Evolutionary conservation across 53 echinoderm and acorn worm species (phyloP).

Genomic region (Paelopatides confundens): DNA sequence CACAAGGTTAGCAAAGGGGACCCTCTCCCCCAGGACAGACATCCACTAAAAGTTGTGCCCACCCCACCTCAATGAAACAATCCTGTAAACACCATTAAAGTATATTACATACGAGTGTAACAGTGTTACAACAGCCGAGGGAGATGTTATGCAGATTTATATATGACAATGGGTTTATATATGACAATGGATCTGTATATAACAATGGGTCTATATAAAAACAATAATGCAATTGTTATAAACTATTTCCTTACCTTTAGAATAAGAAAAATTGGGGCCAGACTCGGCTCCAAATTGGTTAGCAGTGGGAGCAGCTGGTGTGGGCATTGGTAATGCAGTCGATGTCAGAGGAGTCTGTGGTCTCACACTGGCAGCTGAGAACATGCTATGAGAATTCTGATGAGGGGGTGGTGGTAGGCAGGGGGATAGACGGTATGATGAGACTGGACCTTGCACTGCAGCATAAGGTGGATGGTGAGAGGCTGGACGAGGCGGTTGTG

Average conservation of each 20-base stretch:
- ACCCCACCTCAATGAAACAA: no score
- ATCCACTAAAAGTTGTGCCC: no score
- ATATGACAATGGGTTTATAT: no score
- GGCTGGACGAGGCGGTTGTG: conserved; percentile 50
- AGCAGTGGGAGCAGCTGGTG: conserved; percentile 2
- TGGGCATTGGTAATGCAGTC: conserved; percentile 59
- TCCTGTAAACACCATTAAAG: no score
- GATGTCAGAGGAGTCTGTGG: conserved; percentile 98
- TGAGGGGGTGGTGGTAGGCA: conserved; percentile 52
- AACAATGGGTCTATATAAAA: no score
- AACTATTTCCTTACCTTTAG: not conserved
- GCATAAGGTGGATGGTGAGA: conserved; percentile 49
- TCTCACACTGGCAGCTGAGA: conserved; percentile 86
- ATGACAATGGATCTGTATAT: no score
- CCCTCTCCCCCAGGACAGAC: no score
- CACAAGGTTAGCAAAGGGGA: no score
- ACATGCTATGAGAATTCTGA: conserved; percentile 83
- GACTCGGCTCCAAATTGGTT: conserved; percentile 38
- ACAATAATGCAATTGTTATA: no score
- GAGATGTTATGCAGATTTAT: no score
- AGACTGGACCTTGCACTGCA: conserved; percentile 49
- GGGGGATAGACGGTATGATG: conserved; percentile 27
- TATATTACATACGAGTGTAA: no score
- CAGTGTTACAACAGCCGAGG: no score
- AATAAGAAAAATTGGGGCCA: conserved; percentile 26